Conservation (phyloP, 2,113 vertebrate species). For the Beaufortia kweichowensis region DNA sequence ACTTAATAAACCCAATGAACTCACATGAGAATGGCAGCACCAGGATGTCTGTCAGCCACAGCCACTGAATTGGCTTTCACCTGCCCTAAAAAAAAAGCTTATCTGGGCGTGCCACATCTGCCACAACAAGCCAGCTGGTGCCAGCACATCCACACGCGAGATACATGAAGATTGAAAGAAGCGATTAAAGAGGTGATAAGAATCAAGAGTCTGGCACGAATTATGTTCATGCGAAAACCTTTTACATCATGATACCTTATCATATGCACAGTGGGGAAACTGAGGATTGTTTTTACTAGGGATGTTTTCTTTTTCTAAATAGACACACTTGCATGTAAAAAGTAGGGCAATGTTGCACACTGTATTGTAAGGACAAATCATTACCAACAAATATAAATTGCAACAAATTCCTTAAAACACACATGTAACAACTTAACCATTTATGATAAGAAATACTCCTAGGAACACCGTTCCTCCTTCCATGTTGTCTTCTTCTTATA, state of each 20-base stretch:
- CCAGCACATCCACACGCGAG: conserved; percentile 29
- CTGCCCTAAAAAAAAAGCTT: background rate
- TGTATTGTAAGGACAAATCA: too few species aligned
- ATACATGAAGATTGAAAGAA: conserved; percentile 34
- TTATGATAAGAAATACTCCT: too few species aligned
- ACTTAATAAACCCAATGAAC: conserved; percentile 45
- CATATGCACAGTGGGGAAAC: background rate
- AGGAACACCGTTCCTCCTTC: too few species aligned
- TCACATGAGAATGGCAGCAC: conserved; percentile 15
- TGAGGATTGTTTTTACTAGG: background rate
- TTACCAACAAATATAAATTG: too few species aligned
- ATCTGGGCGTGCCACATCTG: conserved; percentile 21
- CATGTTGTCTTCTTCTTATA: too few species aligned
- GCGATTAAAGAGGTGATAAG: conserved; percentile 27
- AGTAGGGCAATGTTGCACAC: too few species aligned
- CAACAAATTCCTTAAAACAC: too few species aligned
- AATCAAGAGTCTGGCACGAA: conserved; percentile 36
- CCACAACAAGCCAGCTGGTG: background rate
- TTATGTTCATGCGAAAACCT: conserved; percentile 5
- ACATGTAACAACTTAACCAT: too few species aligned
- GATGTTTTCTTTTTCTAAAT: too few species aligned
- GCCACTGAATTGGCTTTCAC: background rate
- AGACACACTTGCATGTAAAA: too few species aligned
- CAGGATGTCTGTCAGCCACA: background rate
- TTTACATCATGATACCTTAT: background rate